A percentile compares a stretch with the other conserved stretches of the same genome.
Conservation (phyloP, 30 jellyfish, hydroid and myxozoan species). For the Morbakka virulenta region DNA sequence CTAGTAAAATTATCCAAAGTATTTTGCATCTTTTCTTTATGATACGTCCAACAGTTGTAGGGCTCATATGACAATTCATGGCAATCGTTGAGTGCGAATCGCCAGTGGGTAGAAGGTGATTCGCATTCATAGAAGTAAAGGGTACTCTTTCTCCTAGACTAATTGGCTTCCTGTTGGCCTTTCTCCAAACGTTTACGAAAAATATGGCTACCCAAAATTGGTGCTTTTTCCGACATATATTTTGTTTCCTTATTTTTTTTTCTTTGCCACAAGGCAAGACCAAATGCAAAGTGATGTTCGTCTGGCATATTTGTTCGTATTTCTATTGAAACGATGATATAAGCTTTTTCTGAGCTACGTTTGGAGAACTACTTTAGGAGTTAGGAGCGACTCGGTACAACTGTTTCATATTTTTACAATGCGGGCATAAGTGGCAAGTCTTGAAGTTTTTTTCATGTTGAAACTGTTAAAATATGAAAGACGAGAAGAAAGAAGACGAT, state of each 20-base stretch:
- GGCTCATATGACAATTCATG: conserved; percentile 58
- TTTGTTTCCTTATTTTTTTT: conserved; percentile 13
- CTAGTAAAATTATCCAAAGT: conserved; percentile 31
- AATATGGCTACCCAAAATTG: conserved; percentile 32
- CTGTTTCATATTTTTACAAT: no score
- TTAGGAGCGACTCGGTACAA: no score
- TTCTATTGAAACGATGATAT: conserved; percentile 20
- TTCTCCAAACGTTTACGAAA: conserved; percentile 25
- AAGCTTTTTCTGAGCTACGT: no score
- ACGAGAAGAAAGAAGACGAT: no score
- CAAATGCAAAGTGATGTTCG: conserved; percentile 41
- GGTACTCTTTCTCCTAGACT: conserved; percentile 63
- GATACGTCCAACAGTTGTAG: conserved; percentile 53
- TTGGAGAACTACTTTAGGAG: no score
- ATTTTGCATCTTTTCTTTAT: conserved; percentile 38
- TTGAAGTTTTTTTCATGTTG: no score
- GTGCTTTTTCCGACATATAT: conserved; percentile 45
- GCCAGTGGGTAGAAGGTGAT: conserved; percentile 60
- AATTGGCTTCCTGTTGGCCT: conserved; percentile 44
- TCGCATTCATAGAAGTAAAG: no score
- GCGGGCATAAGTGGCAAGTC: no score
- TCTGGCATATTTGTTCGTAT: conserved; percentile 15
- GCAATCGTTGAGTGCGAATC: conserved; percentile 72
- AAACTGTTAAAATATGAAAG: no score
- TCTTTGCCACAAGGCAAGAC: conserved; percentile 36